Evolutionary conservation across 2,888 invertebrate genomes (phyloP).

Genomic region (Drosophila rubida): DNA sequence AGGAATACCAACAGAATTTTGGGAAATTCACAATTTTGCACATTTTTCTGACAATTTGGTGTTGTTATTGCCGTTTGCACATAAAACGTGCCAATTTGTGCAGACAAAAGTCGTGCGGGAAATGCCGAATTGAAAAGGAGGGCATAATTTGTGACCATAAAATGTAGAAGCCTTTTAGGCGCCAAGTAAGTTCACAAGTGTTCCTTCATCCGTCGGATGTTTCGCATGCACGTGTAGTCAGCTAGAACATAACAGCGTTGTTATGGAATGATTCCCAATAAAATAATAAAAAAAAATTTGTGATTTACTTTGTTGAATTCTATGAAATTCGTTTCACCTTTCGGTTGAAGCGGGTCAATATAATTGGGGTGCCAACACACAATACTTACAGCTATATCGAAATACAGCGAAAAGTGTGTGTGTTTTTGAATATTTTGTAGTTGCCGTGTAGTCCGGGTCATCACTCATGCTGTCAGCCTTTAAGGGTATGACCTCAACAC

Average conservation of each 20-base stretch:
- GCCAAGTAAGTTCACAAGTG: conserved; percentile 20
- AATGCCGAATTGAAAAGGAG: conserved; percentile 1
- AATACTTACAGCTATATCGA: neutral
- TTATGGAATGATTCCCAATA: conserved; percentile 26
- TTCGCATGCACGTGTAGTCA: neutral
- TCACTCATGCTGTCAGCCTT: conserved; percentile 37
- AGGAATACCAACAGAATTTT: conserved; percentile 8
- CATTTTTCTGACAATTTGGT: conserved; percentile 9
- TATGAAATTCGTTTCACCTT: conserved; percentile 17
- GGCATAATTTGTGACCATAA: conserved; percentile 27
- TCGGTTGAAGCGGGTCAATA: conserved; percentile 17
- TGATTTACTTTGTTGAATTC: conserved; percentile 1
- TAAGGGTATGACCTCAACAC: conserved; percentile 13
- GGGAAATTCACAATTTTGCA: conserved; percentile 19
- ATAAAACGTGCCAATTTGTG: conserved; percentile 42
- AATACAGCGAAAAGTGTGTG: neutral
- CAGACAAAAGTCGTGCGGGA: conserved; percentile 15
- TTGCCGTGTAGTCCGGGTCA: conserved; percentile 19
- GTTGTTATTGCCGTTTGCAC: conserved; percentile 15
- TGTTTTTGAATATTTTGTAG: neutral
- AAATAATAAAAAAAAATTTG: neutral
- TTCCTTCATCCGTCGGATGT: conserved; percentile 6
- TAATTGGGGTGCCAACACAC: conserved; percentile 7
- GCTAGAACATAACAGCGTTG: conserved; percentile 25
- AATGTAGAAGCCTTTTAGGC: conserved; percentile 43